Evolutionary conservation across 2,888 invertebrate species (phyloP).

Genomic region (Melangyna quadrimaculata): DNA sequence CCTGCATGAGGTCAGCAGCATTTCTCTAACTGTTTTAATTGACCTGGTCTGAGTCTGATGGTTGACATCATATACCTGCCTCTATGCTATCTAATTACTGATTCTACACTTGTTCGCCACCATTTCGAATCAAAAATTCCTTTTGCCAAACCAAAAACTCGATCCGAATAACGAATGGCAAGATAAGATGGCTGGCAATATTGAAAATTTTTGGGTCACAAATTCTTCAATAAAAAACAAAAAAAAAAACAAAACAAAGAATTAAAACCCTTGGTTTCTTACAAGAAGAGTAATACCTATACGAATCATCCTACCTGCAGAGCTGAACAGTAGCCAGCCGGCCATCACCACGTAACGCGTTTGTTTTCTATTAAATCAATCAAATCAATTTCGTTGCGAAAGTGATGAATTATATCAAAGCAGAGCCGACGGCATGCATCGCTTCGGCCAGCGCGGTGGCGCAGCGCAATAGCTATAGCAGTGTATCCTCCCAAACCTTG

Average conservation of each 20-base stretch:
- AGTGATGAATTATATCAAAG: constrained; percentile 72
- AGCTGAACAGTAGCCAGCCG: constrained; percentile 61
- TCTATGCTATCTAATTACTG: constrained; percentile 62
- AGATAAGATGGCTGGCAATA: constrained; percentile 15
- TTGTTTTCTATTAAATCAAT: constrained; percentile 72
- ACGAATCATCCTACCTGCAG: constrained; percentile 28
- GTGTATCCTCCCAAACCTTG: constrained; percentile 40
- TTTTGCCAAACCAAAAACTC: neutral
- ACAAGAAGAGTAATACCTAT: neutral
- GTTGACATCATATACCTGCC: constrained; percentile 61
- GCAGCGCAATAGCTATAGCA: no score
- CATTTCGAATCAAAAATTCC: constrained; percentile 46
- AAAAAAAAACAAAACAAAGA: no score
- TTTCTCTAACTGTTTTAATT: constrained; percentile 64
- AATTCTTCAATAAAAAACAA: constrained; percentile 54
- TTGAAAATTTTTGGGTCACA: constrained; percentile 64
- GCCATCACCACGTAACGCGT: constrained; percentile 70
- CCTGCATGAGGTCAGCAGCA: constrained; percentile 62
- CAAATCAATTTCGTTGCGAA: constrained; percentile 72
- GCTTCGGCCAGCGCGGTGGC: neutral
- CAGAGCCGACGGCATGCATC: constrained; percentile 49
- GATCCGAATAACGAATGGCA: neutral
- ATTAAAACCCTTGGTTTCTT: constrained; percentile 38
- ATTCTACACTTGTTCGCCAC: constrained; percentile 71
- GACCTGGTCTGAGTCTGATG: constrained; percentile 40